Evolutionary conservation across 1,140 invertebrate genomes (phyloP).

Genomic region (Pentalonia nigronervosa): DNA sequence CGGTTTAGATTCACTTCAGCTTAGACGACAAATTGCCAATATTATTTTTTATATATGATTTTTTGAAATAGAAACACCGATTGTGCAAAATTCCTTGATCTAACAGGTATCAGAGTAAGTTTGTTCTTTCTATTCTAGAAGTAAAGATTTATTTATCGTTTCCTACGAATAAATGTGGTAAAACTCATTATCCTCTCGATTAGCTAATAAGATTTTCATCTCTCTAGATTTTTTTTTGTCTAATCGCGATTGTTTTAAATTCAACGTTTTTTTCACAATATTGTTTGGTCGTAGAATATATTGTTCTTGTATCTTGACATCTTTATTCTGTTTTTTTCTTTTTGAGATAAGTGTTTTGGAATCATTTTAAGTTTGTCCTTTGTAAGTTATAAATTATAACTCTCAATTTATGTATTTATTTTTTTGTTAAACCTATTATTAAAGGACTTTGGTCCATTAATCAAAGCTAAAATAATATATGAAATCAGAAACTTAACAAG

Average conservation of each 20-base stretch:
- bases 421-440: background rate
- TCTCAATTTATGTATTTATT: no score
- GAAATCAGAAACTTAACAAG: no score
- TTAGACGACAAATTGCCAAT: background rate
- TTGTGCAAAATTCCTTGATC: background rate
- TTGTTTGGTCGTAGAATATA: background rate
- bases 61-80: no score
- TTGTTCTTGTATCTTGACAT: background rate
- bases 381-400: no score
- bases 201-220: background rate
- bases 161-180: no score
- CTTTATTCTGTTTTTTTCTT: no score
- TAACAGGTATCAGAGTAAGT: no score
- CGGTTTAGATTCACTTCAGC: no score
- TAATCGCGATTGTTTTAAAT: background rate
- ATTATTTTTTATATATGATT: background rate
- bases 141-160: background rate
- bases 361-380: no score
- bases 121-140: no score
- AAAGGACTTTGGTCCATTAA: background rate
- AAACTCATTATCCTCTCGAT: background rate
- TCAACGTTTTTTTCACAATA: background rate
- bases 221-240: background rate
- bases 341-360: no score
- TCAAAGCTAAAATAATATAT: no score